Conservation (phyloP, 2,888 invertebrate genomes). For the Anthophora plumipes region DNA sequence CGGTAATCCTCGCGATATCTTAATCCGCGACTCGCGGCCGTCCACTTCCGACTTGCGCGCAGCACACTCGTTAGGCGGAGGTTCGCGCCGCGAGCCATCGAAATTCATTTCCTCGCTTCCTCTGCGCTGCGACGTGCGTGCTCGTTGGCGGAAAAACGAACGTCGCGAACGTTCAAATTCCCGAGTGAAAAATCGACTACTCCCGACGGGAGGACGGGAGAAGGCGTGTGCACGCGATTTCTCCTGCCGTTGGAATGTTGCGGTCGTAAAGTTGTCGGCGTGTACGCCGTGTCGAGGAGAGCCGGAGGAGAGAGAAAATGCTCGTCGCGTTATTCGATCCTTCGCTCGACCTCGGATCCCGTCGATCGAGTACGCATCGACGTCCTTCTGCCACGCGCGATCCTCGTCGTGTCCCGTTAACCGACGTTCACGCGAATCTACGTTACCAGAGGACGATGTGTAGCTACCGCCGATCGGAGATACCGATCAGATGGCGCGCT, state of each 20-base stretch:
- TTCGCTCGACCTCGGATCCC: conserved; percentile 36
- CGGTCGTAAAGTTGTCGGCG: conserved; percentile 28
- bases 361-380: conserved; percentile 57
- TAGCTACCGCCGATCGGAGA: conserved; percentile 63
- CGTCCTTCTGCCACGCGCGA: conserved; percentile 64
- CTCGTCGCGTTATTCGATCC: conserved; percentile 56
- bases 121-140: too few relatives aligned
- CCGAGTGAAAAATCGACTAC: too few relatives aligned
- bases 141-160: too few relatives aligned
- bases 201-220: too few relatives aligned
- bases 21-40: conserved; percentile 61
- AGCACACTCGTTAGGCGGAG: conserved; percentile 61
- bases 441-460: conserved; percentile 52
- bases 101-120: conserved; percentile 59
- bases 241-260: background rate
- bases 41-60: conserved; percentile 53
- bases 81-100: conserved; percentile 55
- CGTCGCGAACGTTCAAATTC: too few relatives aligned
- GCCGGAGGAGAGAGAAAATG: conserved; percentile 10
- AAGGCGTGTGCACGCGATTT: conserved; percentile 7
- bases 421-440: conserved; percentile 64
- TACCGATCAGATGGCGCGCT: conserved; percentile 56
- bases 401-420: conserved; percentile 68
- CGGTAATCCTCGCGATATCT: conserved; percentile 66
- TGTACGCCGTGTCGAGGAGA: background rate